These are phyloP conservation scores for Helicoverpa armigera DNA, from an alignment of 1,140 invertebrate genomes.

Conservation along the genomic window DNA sequence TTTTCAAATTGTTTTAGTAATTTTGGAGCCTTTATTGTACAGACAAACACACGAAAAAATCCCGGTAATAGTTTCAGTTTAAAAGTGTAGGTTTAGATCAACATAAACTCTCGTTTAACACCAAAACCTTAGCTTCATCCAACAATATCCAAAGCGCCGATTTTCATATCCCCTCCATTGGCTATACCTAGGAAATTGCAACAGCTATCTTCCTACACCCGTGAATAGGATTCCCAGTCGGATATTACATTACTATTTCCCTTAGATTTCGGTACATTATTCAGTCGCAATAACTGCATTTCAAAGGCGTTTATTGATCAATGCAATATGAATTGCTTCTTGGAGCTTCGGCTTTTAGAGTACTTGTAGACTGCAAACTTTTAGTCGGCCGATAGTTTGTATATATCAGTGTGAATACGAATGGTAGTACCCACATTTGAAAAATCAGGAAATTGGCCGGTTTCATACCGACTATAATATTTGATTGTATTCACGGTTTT, in stretches of 20 bases:
- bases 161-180: not conserved
- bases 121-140: not conserved
- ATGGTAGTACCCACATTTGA: too few species aligned
- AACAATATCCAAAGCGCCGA: not conserved
- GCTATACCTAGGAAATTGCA: constrained; percentile 16
- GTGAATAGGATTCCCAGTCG: not conserved
- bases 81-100: too few species aligned
- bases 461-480: too few species aligned
- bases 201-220: not conserved
- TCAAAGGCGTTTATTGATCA: not conserved
- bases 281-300: not conserved
- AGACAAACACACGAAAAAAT: too few species aligned
- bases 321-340: not conserved
- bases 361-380: not conserved
- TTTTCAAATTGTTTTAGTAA: too few species aligned
- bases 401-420: too few species aligned
- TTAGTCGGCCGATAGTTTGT: not conserved
- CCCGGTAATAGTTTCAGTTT: too few species aligned
- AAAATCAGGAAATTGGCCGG: too few species aligned
- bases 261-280: not conserved
- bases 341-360: not conserved
- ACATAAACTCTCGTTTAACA: not conserved
- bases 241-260: constrained; percentile 1
- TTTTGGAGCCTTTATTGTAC: too few species aligned
- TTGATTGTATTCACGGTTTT: too few species aligned